Evolutionary conservation across 2,888 invertebrate species (phyloP).

Genomic region (Xanthia icteritia): DNA sequence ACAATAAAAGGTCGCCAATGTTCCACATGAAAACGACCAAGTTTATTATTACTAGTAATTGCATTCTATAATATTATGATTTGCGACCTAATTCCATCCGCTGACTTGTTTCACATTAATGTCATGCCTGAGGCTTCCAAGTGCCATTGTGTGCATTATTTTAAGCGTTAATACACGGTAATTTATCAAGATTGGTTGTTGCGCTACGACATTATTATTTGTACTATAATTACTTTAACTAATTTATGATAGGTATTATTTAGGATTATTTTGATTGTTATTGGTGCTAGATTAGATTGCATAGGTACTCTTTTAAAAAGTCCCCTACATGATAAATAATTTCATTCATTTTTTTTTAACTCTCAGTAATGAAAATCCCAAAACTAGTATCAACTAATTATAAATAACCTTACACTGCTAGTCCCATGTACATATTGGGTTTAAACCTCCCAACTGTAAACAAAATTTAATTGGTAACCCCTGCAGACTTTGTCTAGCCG

Average conservation of each 20-base stretch:
- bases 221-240: conserved; percentile 36
- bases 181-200: conserved; percentile 47
- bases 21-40: conserved; percentile 1
- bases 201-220: conserved; percentile 28
- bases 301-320: background rate
- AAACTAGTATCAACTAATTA: conserved; percentile 13
- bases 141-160: conserved; percentile 48
- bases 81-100: conserved; percentile 42
- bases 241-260: conserved; percentile 24
- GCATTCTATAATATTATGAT: conserved; percentile 45
- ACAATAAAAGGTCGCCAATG: background rate
- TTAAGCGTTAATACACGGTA: conserved; percentile 34
- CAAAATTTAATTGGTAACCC: conserved; percentile 60
- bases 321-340: background rate
- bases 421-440: conserved; percentile 26
- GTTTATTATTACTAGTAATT: conserved; percentile 47
- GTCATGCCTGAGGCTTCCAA: conserved; percentile 53
- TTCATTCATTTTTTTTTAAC: no score
- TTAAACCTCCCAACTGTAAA: conserved; percentile 40
- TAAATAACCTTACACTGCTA: conserved; percentile 13
- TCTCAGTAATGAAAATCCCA: no score
- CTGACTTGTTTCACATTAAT: conserved; percentile 52
- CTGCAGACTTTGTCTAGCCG: conserved; percentile 60
- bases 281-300: no score
- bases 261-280: background rate